Base-by-base conservation (phyloP, 2,888 invertebrate species). In the Cinara cedri region DNA sequence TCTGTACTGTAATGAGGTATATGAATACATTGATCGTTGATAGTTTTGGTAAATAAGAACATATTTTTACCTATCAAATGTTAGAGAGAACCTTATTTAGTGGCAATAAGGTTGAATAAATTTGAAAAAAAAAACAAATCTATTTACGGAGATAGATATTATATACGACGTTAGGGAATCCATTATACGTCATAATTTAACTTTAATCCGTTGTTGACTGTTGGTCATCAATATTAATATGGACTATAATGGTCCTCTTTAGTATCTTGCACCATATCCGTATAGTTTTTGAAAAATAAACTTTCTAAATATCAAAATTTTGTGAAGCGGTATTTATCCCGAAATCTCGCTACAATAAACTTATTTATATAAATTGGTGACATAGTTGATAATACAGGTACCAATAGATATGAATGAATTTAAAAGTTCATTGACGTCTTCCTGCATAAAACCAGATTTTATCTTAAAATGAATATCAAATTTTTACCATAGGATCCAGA, bases 381-480 rank as follows among this genome's bases (percentile, higher is more conserved):
- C 46, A 62, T 34, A 34, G 9, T 26, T 62, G 21, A n/a, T n/a
- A 34, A 34, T 34, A 6, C 6, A 3, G 34, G 34, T 6, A 34
- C 34, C 6, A 4, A 34, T 34, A 34, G 34, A 34, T 21, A 63
- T 2, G 74, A 63, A 63, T 42, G 62, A 63, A 63, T 68, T 70
- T 78, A 57, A 1, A 34, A 78, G 76, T 68, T 68, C 60, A 34
- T 78, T 68, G 76, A 60, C 76, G 49, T 34, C 11, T 6, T 2
- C 1, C 34, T 13, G 11, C 21, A 24, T 60, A 66, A 68, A 60
- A 57, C n/a, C 19, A 68, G 26, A 68, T 68, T 78, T 57, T 68
- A 78, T 78, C 68, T 60, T 34, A 21, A 68, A 70, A 60, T 34
- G 68, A 78, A 78, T 78, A 78, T 42, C 21, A 70, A 60, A 78